A percentile compares a stretch with the other conserved stretches of the same genome.
phyloP scores from a whole-genome alignment of 2,888 invertebrate genomes.

The Mimachlamys varia region DNA sequence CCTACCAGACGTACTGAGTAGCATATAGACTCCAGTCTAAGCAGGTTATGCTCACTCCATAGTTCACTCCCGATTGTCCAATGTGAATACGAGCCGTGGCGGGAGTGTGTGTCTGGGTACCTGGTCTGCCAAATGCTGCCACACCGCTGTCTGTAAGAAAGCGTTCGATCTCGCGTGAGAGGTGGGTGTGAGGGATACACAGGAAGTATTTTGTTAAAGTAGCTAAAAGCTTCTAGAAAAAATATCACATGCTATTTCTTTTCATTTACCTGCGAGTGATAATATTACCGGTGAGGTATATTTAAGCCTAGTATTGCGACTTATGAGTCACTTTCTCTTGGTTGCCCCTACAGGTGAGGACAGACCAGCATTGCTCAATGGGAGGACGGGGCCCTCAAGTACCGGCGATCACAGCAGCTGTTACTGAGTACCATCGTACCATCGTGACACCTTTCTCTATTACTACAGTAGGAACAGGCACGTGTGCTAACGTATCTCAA shows the following conservation, averaged over 20 bases:
- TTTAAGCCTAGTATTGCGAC: background rate
- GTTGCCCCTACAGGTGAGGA: conserved; percentile 17
- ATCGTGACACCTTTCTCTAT: background rate
- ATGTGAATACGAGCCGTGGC: conserved; percentile 19
- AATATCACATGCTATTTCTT: background rate
- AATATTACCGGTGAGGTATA: background rate
- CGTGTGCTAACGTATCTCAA: background rate
- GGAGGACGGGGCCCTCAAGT: background rate
- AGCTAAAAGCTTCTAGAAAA: background rate
- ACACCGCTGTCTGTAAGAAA: background rate
- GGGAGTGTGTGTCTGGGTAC: background rate
- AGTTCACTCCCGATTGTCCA: conserved; percentile 23
- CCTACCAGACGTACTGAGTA: background rate
- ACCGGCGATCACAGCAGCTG: background rate
- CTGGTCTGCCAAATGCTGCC: conserved; percentile 2
- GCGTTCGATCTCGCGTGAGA: conserved; percentile 14
- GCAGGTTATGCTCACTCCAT: conserved; percentile 7
- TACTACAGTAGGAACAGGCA: background rate
- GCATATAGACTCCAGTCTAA: background rate
- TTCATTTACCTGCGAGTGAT: background rate
- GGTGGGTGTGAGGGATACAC: background rate
- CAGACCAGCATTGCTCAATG: conserved; percentile 29
- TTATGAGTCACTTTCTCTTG: conserved; percentile 9
- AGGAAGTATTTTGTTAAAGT: background rate
- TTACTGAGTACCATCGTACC: background rate